Evolutionary conservation across 2,797 vertebrate species (phyloP), one percentile per base, ranked within the genome.

Genomic region (Naso thynnoides): DNA sequence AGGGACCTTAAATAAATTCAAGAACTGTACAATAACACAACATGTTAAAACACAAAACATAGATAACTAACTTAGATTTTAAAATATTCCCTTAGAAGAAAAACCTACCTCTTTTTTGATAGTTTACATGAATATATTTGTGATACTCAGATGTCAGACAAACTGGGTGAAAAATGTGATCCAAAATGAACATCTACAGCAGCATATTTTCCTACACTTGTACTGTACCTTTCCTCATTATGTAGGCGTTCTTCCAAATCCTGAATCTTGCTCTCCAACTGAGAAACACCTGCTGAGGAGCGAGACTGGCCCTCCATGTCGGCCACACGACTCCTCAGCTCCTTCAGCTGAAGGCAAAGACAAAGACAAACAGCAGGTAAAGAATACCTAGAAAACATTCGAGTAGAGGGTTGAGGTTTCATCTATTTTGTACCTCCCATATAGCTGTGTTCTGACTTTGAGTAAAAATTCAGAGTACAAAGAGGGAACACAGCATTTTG

Each of bases 291-390:
- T 56, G 89, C 74, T 0, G 86, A 95, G 61, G 96, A 95, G 27
- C 96, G 95, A 57, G 95, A 95, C 78, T 96, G 95, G 5, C 96
- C 96, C 87, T 99, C 98, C 19, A 94, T 94, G 61, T 95, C 96
- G 2, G 95, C 92, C 73, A 99, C 70, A 6, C 97, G 95, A 75
- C 82, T 92, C 92, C 95, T 97, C 83, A 98, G 90, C 81, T 99
- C 98, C 90, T 98, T 99, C 82, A 96, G 94, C 98, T 99, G 79
- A 70, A 60, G 42, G 3, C 29, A 81, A 39, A 62, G 8, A 75
- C 13, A 23, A 0, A 0, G 1, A 79, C n/a, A 67, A 9, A 65
- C 36, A 54, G 42, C 24, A 18, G 10, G 15, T 76, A 41, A 82
- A 53, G 18, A 36, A 48, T 2, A 49, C 2, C 16, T 41, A 6